Conservation (phyloP, 2,888 invertebrate genomes). For the Timema cristinae region DNA sequence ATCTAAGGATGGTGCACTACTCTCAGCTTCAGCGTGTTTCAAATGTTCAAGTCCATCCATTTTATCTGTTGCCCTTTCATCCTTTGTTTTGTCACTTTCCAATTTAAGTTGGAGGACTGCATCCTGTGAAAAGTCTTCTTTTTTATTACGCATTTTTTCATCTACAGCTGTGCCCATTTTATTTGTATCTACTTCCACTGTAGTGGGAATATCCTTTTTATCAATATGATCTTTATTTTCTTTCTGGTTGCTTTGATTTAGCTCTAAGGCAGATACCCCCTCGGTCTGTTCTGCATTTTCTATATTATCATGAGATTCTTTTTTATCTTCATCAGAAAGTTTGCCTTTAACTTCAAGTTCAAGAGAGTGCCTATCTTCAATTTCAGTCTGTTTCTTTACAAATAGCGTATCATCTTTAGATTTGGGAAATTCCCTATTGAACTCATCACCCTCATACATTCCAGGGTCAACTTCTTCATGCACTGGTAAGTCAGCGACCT, state of each 20-base stretch:
- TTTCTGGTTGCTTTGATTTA: too few relatives aligned
- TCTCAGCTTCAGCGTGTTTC: background rate
- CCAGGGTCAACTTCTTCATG: slow-evolving; percentile 83
- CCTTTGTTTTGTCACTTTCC: background rate
- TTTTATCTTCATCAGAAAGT: slow-evolving; percentile 5
- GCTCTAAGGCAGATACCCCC: too few relatives aligned
- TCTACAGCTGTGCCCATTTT: too few relatives aligned
- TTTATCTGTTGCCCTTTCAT: slow-evolving; percentile 9
- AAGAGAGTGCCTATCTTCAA: slow-evolving; percentile 22
- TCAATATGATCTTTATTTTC: too few relatives aligned
- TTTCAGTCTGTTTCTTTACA: too few relatives aligned
- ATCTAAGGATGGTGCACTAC: too few relatives aligned
- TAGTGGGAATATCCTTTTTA: too few relatives aligned
- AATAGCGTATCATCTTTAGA: slow-evolving; percentile 43
- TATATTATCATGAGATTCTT: slow-evolving; percentile 16
- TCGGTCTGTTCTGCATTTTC: background rate
- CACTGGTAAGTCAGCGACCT: slow-evolving; percentile 86
- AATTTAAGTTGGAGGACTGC: too few relatives aligned
- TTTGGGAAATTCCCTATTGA: slow-evolving; percentile 40
- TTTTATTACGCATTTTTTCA: too few relatives aligned
- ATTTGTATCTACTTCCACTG: background rate
- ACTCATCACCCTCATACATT: slow-evolving; percentile 47
- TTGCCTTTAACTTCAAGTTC: slow-evolving; percentile 26
- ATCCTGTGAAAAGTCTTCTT: too few relatives aligned
- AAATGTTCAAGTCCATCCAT: slow-evolving; percentile 14